Evolutionary conservation across 2,888 invertebrate species (phyloP).

Genomic region (Conops quadrifasciatus): DNA sequence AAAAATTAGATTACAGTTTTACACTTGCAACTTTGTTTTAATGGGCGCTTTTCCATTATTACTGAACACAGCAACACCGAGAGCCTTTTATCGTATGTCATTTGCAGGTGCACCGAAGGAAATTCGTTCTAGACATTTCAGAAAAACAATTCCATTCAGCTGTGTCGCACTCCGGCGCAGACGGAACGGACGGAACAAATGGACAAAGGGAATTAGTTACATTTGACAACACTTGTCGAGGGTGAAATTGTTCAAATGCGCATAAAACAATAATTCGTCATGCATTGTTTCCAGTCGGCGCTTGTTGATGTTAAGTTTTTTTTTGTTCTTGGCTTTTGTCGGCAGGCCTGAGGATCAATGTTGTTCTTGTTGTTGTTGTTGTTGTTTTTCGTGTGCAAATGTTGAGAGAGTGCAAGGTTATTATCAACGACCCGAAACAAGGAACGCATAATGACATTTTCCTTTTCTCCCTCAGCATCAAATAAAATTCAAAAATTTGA

Average conservation of each 20-base stretch:
- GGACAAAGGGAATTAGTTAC: constrained; percentile 43
- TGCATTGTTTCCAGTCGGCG: constrained; percentile 59
- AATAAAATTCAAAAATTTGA: background rate
- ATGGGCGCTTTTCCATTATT: too few species aligned
- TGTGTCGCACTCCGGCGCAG: background rate
- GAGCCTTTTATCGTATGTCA: constrained; percentile 29
- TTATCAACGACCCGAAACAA: constrained; percentile 44
- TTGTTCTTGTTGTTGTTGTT: constrained; percentile 38
- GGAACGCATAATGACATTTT: too few species aligned
- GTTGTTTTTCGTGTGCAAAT: constrained; percentile 36
- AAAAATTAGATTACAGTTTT: too few species aligned
- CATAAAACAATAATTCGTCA: constrained; percentile 64
- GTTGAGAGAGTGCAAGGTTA: constrained; percentile 41
- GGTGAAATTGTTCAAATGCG: constrained; percentile 50
- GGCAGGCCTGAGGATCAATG: constrained; percentile 23
- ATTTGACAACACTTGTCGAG: constrained; percentile 43
- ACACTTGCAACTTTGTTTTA: too few species aligned
- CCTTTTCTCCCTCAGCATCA: background rate
- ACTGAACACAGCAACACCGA: background rate
- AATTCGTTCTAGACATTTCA: constrained; percentile 64
- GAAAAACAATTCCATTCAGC: constrained; percentile 52
- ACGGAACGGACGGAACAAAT: background rate
- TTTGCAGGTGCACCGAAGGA: constrained; percentile 63
- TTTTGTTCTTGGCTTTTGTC: constrained; percentile 5
- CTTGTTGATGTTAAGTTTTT: constrained; percentile 42